Percentiles rank a stretch among this genome's conserved stretches.
These are phyloP conservation scores for Neria commutata DNA, from an alignment of 2,888 invertebrate species.

Conservation along the genomic window DNA sequence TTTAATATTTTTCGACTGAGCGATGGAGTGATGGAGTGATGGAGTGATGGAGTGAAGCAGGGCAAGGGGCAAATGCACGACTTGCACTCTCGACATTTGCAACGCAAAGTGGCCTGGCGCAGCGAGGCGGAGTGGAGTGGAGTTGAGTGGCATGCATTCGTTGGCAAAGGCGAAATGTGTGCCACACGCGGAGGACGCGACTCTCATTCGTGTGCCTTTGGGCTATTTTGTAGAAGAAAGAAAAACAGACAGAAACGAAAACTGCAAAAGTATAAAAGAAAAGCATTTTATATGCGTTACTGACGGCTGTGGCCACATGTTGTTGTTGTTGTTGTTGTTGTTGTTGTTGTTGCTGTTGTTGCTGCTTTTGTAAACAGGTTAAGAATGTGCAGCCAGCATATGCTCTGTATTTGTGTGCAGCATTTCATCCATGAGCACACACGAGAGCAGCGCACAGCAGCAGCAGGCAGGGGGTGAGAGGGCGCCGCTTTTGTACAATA, in stretches of 20 bases:
- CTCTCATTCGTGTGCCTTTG: conserved; percentile 14
- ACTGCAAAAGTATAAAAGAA: too few relatives aligned
- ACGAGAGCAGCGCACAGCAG: too few relatives aligned
- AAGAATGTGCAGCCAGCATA: not conserved
- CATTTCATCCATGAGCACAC: not conserved
- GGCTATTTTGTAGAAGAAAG: not conserved
- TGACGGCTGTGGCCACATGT: too few relatives aligned
- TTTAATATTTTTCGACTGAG: not conserved
- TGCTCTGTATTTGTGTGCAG: not conserved
- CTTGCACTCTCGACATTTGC: not conserved
- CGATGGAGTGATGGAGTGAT: not conserved
- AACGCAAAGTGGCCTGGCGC: not conserved
- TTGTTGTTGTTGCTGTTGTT: too few relatives aligned
- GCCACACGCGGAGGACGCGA: conserved; percentile 7
- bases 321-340: too few relatives aligned
- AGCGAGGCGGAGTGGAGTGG: too few relatives aligned
- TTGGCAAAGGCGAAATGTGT: conserved; percentile 4
- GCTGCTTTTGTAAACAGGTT: not conserved
- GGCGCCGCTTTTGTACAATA: not conserved
- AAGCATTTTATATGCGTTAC: not conserved
- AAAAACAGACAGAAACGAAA: too few relatives aligned
- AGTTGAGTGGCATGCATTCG: too few relatives aligned
- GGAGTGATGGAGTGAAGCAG: not conserved
- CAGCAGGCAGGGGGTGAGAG: not conserved
- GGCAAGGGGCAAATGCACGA: too few relatives aligned